Base-by-base conservation (phyloP, 2,888 invertebrate genomes). In the Noctua janthina region DNA sequence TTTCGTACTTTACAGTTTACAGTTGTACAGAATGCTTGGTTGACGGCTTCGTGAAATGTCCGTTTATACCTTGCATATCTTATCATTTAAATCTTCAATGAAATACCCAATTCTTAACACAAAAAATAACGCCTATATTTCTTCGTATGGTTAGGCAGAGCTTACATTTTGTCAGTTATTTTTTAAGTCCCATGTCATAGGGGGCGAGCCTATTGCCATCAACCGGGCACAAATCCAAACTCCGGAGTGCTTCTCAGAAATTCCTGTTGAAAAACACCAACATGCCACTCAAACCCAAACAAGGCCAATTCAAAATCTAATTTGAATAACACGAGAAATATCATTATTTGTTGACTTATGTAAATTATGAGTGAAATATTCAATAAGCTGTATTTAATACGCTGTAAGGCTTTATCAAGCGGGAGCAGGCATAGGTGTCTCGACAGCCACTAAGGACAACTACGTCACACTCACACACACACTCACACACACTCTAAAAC, bases 391-490 rank as follows among this genome's bases (percentile, higher is more conserved):
- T 92, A 90, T 94, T 94, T 94, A 95, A 94, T 94, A 91, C 92
- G 91, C 87, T 92, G 92, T 93, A 93, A 94, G 93, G 93, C 93
- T 94, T 96, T 96, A 96, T 96, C 96, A 93, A 90, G 90, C 87
- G 89, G 87, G 89, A 90, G 90, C 95, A 95, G 95, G 92, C 93
- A 91, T 91, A 92, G 92, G 89, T 85, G 89, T 82, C 87, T 84
- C 87, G 85, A 82, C 80, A 83, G 84, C 87, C 78, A 83, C 84
- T 79, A 54, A 78, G 64, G 23, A 43, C 64, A 43, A 66, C 84
- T 78, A 81, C 77, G 77, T 72, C 86, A 87, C 75, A 62, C 69
- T 76, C 76, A 76, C 29, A 79, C n/a, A 81, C 49, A 59, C 85
- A 39, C 39, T 4, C 39, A 39, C 39, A 39, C 39, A 39, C 39